Conservation (phyloP, 2,113 vertebrate species). For the Ploceus nigricollis region DNA sequence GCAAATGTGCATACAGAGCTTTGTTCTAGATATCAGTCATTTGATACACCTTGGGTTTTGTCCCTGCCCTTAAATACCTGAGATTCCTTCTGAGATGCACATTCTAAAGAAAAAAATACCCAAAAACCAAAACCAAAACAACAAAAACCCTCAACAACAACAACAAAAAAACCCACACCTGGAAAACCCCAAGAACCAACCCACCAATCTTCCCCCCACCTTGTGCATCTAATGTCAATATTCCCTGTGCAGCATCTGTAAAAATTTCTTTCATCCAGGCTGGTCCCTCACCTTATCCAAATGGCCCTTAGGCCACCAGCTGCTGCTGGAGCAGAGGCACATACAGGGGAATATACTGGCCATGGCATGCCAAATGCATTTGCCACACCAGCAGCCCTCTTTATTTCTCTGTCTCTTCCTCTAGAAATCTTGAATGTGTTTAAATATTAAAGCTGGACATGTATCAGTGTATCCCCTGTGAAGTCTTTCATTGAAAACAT, state of each 20-base stretch:
- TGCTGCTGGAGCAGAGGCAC: not conserved
- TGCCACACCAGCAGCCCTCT: not conserved
- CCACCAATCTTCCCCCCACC: not conserved
- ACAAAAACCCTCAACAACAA: not conserved
- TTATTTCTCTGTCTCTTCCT: not conserved
- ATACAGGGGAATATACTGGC: not conserved
- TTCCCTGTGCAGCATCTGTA: not conserved
- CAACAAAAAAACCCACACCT: not conserved
- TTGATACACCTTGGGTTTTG: not conserved
- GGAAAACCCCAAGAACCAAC: not conserved
- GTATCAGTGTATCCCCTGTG: not conserved
- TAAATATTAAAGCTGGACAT: slow-evolving; percentile 33
- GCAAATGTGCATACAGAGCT: not conserved
- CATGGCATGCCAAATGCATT: not conserved
- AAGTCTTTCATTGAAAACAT: slow-evolving; percentile 29
- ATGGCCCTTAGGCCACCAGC: not conserved
- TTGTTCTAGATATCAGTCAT: not conserved
- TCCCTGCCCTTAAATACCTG: not conserved
- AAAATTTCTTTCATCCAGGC: not conserved
- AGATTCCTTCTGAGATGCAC: not conserved
- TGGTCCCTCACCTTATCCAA: not conserved
- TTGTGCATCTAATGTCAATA: not conserved
- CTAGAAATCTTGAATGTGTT: not conserved
- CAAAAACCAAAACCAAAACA: not conserved
- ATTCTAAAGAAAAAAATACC: not conserved